Evolutionary conservation across 2,888 invertebrate genomes (phyloP), one percentile per base, ranked within the genome.

Genomic region (Dexiosoma caninum): DNA sequence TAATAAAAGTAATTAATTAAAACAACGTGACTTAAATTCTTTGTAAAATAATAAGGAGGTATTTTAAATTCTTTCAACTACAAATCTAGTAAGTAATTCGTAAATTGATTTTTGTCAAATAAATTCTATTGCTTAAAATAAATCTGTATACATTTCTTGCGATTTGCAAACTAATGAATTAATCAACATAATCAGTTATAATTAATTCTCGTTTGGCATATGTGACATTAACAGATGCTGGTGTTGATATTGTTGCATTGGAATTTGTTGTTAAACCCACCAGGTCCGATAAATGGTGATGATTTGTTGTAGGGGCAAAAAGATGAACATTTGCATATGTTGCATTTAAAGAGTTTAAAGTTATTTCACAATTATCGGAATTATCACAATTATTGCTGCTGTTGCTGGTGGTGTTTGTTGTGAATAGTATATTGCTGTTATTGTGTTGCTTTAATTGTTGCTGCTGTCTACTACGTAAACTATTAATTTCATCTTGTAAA

Each of bases 131-230:
- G 2, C 3, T 14, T 30, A 72, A 60, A 37, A 16, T 40, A 35
- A 21, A 10, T 35, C 21, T 40, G 4, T 14, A 37, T 16, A 8
- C 19, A 46, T 16, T 19, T 44, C 1, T 44, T 30, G 27, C 14
- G 35, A 16, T 14, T 16, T 32, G 6, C 27, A 30, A 19, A 5
- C 49, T 40, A n/a, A 40, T 30, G 19, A 57, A 44, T 69, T 85
- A 88, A 84, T 88, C 88, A 77, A 87, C 88, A 75, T 86, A 88
- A 81, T 88, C 88, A 71, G 85, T 83, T 72, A 88, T 87, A 77
- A 88, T 86, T 75, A 88, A 82, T 80, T 87, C 86, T 35, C 88
- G 87, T 83, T 87, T 88, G 75, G 86, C 76, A 71, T 77, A 84
- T 30, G 66, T 62, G 53, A 64, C 42, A 70, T 64, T 82, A 57